Evolutionary conservation across 2,888 invertebrate genomes (phyloP).

Genomic region (Patella depressa): DNA sequence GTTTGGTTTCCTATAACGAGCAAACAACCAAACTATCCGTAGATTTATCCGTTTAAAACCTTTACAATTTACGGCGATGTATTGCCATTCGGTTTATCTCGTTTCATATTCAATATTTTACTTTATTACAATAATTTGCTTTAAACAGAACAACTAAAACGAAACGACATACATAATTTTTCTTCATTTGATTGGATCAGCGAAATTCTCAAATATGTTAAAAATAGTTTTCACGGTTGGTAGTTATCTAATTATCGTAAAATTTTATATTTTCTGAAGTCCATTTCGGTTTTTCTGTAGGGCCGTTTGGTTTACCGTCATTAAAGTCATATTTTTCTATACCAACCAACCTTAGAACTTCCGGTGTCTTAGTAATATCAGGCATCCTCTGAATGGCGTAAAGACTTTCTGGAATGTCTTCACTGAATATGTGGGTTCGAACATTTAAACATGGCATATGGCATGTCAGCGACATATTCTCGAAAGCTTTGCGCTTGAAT

Average conservation of each 20-base stretch:
- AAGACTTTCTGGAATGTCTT: background rate
- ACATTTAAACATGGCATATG: conserved; percentile 1
- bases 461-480: background rate
- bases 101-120: too few species aligned
- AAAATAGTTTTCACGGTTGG: too few species aligned
- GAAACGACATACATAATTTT: too few species aligned
- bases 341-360: background rate
- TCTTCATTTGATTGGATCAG: background rate
- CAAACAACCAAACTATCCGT: too few species aligned
- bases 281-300: background rate
- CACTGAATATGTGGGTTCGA: background rate
- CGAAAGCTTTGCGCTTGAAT: background rate
- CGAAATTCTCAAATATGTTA: too few species aligned
- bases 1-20: too few species aligned
- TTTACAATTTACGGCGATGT: too few species aligned
- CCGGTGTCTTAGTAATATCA: background rate
- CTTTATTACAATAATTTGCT: too few species aligned
- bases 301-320: background rate
- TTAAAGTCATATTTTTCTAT: conserved; percentile 4
- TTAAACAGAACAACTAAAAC: too few species aligned
- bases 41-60: too few species aligned
- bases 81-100: too few species aligned
- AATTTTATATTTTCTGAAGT: background rate
- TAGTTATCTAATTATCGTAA: too few species aligned
- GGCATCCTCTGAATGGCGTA: background rate